Conservation (phyloP, 92 coral and sea anemone genomes). For the Epizoanthus fatuus region DNA sequence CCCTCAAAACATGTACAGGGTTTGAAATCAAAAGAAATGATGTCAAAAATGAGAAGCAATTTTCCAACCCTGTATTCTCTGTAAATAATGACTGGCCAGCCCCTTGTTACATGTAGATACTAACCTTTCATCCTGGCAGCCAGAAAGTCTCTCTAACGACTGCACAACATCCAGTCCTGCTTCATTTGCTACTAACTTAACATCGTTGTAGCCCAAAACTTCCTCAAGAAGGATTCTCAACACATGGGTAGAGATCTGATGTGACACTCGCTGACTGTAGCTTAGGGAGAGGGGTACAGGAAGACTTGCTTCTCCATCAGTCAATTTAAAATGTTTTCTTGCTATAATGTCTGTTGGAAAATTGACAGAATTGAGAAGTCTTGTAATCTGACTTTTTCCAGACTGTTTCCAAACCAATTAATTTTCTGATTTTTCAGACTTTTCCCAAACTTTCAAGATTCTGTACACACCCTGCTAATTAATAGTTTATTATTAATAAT, state of each 20-base stretch:
- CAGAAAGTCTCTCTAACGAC: slow-evolving; percentile 54
- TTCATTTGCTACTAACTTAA: slow-evolving; percentile 62
- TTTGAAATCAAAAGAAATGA: too few relatives aligned
- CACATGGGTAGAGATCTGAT: slow-evolving; percentile 81
- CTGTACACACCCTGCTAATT: too few relatives aligned
- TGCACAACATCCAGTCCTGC: slow-evolving; percentile 46
- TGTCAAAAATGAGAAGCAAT: background rate
- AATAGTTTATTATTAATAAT: too few relatives aligned
- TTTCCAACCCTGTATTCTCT: too few relatives aligned
- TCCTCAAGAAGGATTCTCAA: slow-evolving; percentile 78
- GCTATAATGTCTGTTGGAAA: slow-evolving; percentile 43
- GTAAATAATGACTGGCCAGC: background rate
- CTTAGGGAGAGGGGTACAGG: slow-evolving; percentile 73
- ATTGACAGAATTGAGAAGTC: background rate
- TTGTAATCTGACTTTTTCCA: background rate
- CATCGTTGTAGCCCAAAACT: slow-evolving; percentile 81
- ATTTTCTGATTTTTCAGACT: too few relatives aligned
- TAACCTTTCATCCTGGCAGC: slow-evolving; percentile 38
- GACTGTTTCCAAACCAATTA: background rate
- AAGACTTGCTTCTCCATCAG: slow-evolving; percentile 32
- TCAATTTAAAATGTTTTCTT: slow-evolving; percentile 76
- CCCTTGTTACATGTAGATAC: too few relatives aligned
- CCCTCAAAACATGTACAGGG: too few relatives aligned
- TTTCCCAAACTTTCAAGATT: too few relatives aligned
- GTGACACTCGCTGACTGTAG: slow-evolving; percentile 76